Conservation (phyloP, 2,797 vertebrate genomes). For the Pteropus rufus region DNA sequence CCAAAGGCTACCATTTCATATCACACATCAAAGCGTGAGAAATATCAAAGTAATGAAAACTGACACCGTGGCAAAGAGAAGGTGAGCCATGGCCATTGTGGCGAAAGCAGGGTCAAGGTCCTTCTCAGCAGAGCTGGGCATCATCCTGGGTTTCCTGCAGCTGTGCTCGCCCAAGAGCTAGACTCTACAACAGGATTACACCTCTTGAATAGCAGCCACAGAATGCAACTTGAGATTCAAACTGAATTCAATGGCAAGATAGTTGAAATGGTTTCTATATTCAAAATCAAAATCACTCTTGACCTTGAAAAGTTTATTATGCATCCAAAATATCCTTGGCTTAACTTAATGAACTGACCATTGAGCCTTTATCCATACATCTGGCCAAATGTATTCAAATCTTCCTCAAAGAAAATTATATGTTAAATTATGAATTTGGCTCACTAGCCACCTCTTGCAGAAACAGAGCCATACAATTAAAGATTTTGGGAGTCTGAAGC, state of each 20-base stretch:
- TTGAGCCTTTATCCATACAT: background rate
- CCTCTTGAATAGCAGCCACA: background rate
- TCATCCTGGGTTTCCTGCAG: fast-evolving
- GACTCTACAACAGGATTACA: background rate
- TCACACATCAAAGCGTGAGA: constrained; percentile 63
- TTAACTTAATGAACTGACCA: background rate
- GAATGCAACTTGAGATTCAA: background rate
- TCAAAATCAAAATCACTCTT: background rate
- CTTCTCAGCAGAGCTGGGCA: background rate
- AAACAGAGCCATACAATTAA: background rate
- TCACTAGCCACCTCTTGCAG: background rate
- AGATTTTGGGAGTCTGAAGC: background rate
- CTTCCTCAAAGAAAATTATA: background rate
- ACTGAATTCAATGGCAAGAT: background rate
- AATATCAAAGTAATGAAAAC: constrained; percentile 73
- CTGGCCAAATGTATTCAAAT: constrained; percentile 31
- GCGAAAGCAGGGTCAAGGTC: background rate
- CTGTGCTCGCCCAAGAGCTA: background rate
- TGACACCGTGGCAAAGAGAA: constrained; percentile 53
- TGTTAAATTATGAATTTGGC: constrained; percentile 15
- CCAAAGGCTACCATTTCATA: constrained; percentile 67
- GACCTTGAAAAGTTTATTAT: background rate
- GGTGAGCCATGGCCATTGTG: background rate
- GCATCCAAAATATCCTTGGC: background rate
- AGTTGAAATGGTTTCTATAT: background rate